phyloP scores from a whole-genome alignment of 2,797 vertebrate species.

The Cyclopterus lumpus region DNA sequence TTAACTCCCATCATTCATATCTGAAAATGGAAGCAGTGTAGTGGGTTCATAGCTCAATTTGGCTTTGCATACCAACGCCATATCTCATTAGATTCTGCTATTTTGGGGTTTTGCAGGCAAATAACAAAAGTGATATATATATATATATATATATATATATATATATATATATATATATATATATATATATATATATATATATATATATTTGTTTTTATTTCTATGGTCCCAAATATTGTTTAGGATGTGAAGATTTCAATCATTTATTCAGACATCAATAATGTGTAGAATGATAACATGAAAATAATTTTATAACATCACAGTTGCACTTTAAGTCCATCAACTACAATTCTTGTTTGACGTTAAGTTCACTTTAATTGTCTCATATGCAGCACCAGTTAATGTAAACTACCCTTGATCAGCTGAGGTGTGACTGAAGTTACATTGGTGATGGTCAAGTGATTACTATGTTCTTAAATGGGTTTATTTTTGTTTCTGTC shows the following conservation, averaged over 20 bases:
- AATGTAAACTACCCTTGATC: background rate
- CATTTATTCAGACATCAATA: background rate
- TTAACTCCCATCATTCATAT: slow-evolving; percentile 39
- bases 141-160: too few relatives aligned
- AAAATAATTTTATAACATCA: background rate
- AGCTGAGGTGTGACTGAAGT: background rate
- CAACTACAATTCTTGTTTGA: background rate
- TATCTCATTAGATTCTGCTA: slow-evolving; percentile 70
- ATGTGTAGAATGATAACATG: background rate
- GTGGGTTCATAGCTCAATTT: slow-evolving; percentile 62
- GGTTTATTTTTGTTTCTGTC: slow-evolving; percentile 26
- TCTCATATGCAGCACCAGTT: background rate
- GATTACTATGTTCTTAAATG: background rate
- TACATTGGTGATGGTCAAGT: background rate
- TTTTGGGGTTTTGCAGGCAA: slow-evolving; percentile 73
- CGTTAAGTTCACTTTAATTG: background rate
- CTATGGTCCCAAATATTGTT: too few relatives aligned
- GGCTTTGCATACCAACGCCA: slow-evolving; percentile 44
- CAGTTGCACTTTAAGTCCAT: background rate
- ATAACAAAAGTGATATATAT: slow-evolving; percentile 61
- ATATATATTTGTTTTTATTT: too few relatives aligned
- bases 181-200: too few relatives aligned
- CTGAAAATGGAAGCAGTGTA: slow-evolving; percentile 59
- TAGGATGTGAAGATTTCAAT: background rate
- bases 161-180: too few relatives aligned